These are phyloP conservation scores for Meteorus sp. DNA, from an alignment of 1,140 invertebrate genomes.

Conservation along the genomic window DNA sequence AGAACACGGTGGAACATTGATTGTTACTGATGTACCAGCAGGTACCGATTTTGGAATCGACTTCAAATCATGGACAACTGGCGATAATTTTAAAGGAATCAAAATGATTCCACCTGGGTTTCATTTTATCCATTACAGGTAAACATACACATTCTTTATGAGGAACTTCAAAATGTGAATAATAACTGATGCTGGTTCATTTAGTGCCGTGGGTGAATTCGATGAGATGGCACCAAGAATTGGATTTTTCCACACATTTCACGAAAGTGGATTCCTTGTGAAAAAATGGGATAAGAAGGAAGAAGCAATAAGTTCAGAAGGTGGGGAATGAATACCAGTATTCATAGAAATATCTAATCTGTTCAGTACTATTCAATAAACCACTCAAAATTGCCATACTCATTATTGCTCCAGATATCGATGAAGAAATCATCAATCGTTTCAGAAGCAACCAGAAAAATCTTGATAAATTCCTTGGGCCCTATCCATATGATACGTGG, in stretches of 20 bases:
- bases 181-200: constrained; percentile 33
- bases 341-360: not conserved
- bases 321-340: constrained; percentile 25
- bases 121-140: constrained; percentile 92
- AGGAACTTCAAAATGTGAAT: not conserved
- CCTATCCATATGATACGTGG: constrained; percentile 90
- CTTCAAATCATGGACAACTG: constrained; percentile 91
- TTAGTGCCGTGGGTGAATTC: constrained; percentile 62
- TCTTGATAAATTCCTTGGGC: constrained; percentile 81
- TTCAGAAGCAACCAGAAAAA: constrained; percentile 75
- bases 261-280: constrained; percentile 79
- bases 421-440: constrained; percentile 63
- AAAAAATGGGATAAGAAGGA: constrained; percentile 79
- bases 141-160: not conserved
- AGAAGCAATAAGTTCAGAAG: constrained; percentile 67
- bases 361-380: constrained; percentile 3
- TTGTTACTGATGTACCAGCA: constrained; percentile 81
- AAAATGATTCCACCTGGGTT: constrained; percentile 99
- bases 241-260: constrained; percentile 90
- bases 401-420: too few relatives aligned
- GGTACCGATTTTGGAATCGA: constrained; percentile 97
- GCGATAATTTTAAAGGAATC: constrained; percentile 88
- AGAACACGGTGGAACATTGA: constrained; percentile 78
- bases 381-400: constrained; percentile 30
- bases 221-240: constrained; percentile 68